Percentiles rank a stretch among this genome's conserved stretches.
Evolutionary conservation across 2,888 invertebrate genomes (phyloP).

Genomic region (Lycaena phlaeas): DNA sequence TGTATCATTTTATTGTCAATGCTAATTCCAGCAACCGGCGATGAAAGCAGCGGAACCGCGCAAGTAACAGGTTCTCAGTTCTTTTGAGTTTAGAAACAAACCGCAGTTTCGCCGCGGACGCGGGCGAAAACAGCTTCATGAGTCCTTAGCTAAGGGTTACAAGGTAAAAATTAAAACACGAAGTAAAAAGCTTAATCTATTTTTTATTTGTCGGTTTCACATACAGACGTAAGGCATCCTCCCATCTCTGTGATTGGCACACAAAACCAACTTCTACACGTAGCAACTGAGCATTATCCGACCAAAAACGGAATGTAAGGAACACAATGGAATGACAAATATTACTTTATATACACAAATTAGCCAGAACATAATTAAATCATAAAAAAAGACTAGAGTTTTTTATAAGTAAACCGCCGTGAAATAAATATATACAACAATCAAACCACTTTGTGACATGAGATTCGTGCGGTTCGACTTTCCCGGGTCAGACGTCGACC

Average conservation of each 20-base stretch:
- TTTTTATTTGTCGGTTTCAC: slow-evolving; percentile 71
- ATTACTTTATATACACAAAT: slow-evolving; percentile 36
- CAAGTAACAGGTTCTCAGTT: too few relatives aligned
- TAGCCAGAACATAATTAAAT: slow-evolving; percentile 39
- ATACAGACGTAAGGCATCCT: slow-evolving; percentile 68
- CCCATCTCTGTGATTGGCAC: slow-evolving; percentile 64
- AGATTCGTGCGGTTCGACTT: slow-evolving; percentile 7
- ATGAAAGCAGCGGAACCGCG: too few relatives aligned
- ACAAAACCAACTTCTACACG: slow-evolving; percentile 46
- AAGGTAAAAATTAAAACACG: slow-evolving; percentile 35
- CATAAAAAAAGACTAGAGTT: slow-evolving; percentile 63
- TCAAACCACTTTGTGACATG: slow-evolving; percentile 48
- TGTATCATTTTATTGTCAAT: too few relatives aligned
- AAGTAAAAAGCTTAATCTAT: slow-evolving; percentile 65
- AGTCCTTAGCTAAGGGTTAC: background rate
- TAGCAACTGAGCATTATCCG: slow-evolving; percentile 43
- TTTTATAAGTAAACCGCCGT: slow-evolving; percentile 57
- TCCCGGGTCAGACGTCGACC: slow-evolving; percentile 12
- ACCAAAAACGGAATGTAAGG: slow-evolving; percentile 54
- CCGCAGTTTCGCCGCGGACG: too few relatives aligned
- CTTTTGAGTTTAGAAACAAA: too few relatives aligned
- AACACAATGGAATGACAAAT: slow-evolving; percentile 52
- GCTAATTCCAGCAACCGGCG: too few relatives aligned
- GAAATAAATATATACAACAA: slow-evolving; percentile 28
- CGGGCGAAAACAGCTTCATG: too few relatives aligned